Evolutionary conservation across 1,140 invertebrate genomes (phyloP), one percentile per base, ranked within the genome.

Genomic region (Pteromalus puparum): DNA sequence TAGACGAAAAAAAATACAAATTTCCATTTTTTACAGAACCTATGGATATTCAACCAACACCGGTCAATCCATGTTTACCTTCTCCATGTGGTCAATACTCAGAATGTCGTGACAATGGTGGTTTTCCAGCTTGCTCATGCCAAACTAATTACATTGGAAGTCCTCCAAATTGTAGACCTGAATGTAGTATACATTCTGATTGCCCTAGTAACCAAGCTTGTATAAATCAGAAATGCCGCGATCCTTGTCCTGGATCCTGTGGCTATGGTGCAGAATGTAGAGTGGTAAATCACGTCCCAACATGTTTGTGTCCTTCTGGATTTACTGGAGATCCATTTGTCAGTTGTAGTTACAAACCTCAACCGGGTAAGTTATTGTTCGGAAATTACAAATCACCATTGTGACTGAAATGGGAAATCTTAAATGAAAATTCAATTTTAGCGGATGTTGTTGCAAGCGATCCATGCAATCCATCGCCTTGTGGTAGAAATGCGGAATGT

Each of bases 31-130:
- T 95, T 86, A 93, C 94, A 1, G 93, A 94, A 86, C 96, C 96
- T 18, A 24, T 48, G 28, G 34, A 38, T 74, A 34, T n/a, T 28
- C 53, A 88, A 75, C 84, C 87, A 85, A 89, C 87, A 24, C 15
- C 70, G 28, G 46, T 70, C 53, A 90, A 93, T 84, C 93, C 96
- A 15, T 97, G 97, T 90, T 94, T 94, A 46, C 96, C 96, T 85
- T 96, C 95, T 21, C 96, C 97, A 2, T 98, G 97, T 89, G 97
- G 97, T 28, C 96, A 96, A 1, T 96, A 97, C 89, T 95, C 97
- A 1, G 94, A 96, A 82, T 98, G 97, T 89, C 95, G 95, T 89
- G 93, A 96, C 28, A 93, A 95, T 70, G 94, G 94, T 74, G 95
- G 95, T 78, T 95, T 94, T 85, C 96, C 96, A 53, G 95, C 95